phyloP scores from a whole-genome alignment of 2,888 invertebrate species.

The Dioctria rufipes region DNA sequence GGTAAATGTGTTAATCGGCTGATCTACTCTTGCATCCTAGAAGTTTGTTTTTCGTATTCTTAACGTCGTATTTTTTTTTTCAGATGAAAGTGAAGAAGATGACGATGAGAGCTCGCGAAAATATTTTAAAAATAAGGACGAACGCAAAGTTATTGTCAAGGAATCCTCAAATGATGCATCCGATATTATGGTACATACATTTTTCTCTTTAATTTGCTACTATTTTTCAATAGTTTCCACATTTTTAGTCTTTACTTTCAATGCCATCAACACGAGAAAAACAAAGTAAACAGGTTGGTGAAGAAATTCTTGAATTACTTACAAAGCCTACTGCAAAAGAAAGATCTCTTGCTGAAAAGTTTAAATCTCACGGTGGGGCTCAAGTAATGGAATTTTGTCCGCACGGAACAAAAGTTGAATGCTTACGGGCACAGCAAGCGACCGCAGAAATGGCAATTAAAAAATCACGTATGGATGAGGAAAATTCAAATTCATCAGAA shows the following conservation, averaged over 20 bases:
- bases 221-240: background rate
- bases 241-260: constrained; percentile 66
- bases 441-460: constrained; percentile 69
- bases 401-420: constrained; percentile 94
- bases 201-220: constrained; percentile 23
- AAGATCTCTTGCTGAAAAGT: constrained; percentile 93
- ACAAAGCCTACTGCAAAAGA: constrained; percentile 98
- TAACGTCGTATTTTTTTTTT: constrained; percentile 38
- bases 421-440: constrained; percentile 74
- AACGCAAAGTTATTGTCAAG: constrained; percentile 63
- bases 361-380: constrained; percentile 95
- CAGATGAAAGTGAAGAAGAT: constrained; percentile 68
- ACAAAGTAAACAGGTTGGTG: constrained; percentile 94
- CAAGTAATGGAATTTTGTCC: constrained; percentile 97
- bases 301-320: constrained; percentile 93
- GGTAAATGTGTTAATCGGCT: too few relatives aligned
- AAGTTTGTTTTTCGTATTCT: too few relatives aligned
- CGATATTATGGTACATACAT: constrained; percentile 78
- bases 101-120: constrained; percentile 63
- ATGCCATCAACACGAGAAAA: constrained; percentile 93
- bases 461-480: constrained; percentile 61
- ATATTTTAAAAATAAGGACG: constrained; percentile 59
- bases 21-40: too few relatives aligned
- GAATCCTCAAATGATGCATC: constrained; percentile 71
- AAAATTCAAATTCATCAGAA: constrained; percentile 53